These are phyloP conservation scores for Aplodontia rufa DNA, from an alignment of 2,113 vertebrate genomes.

Conservation along the genomic window DNA sequence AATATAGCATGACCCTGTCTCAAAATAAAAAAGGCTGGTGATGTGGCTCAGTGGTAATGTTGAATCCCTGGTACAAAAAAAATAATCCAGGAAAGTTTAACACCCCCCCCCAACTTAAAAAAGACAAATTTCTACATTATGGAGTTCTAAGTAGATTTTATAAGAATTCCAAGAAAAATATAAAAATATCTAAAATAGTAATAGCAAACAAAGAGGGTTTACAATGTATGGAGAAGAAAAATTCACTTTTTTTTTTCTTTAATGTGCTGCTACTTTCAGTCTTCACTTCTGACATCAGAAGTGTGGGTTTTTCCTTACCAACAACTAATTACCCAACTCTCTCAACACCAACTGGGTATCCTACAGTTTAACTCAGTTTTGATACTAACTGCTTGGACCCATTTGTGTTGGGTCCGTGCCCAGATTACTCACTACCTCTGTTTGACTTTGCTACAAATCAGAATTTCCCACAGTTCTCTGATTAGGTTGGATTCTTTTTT, in stretches of 20 bases:
- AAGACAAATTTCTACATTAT: background rate
- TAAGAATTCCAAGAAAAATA: constrained; percentile 51
- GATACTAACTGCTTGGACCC: background rate
- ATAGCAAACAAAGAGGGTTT: background rate
- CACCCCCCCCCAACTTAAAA: background rate
- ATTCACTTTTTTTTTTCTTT: background rate
- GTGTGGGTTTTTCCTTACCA: background rate
- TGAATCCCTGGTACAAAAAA: too few species aligned
- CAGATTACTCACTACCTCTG: background rate
- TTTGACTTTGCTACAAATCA: background rate
- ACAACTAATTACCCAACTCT: background rate
- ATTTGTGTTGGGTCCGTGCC: background rate
- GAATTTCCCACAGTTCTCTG: background rate
- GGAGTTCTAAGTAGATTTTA: constrained; percentile 41
- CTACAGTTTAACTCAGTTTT: background rate
- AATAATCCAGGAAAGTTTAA: background rate
- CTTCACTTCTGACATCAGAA: background rate
- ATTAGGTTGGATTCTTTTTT: background rate
- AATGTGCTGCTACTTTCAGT: background rate
- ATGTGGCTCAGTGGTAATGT: too few species aligned
- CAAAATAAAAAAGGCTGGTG: too few species aligned
- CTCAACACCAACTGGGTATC: background rate
- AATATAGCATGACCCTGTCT: too few species aligned
- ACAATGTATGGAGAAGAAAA: background rate
- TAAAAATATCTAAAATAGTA: constrained; percentile 4